Conservation (phyloP, 1,140 invertebrate genomes). For the Eufriesea mexicana region DNA sequence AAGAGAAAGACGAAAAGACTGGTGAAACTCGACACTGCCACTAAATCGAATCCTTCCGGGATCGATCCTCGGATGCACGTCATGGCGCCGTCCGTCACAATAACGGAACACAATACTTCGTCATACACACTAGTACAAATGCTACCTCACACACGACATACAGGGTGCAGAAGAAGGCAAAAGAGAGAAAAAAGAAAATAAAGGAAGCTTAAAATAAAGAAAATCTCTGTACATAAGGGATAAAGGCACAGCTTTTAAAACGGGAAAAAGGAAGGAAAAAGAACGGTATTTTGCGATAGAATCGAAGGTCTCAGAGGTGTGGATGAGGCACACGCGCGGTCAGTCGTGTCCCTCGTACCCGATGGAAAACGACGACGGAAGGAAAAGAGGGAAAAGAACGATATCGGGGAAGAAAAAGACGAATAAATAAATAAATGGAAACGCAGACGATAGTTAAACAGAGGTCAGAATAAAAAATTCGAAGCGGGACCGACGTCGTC, state of each 20-base stretch:
- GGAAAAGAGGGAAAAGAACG: background rate
- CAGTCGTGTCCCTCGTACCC: no score
- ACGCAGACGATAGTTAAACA: constrained; percentile 22
- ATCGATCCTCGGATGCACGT: constrained; percentile 17
- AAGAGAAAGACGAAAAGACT: constrained; percentile 21
- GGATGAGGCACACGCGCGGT: no score
- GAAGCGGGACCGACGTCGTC: constrained; percentile 18
- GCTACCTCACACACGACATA: constrained; percentile 81
- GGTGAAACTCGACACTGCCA: constrained; percentile 56
- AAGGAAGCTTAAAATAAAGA: no score
- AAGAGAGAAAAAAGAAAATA: constrained; percentile 11
- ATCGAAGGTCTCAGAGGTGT: constrained; percentile 19
- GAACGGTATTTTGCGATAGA: constrained; percentile 60
- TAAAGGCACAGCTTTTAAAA: constrained; percentile 42
- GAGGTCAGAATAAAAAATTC: constrained; percentile 38
- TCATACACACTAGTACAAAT: constrained; percentile 79
- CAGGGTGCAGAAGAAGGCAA: constrained; percentile 77
- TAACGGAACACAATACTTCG: constrained; percentile 72
- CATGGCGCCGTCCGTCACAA: constrained; percentile 36
- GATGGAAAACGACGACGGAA: constrained; percentile 5
- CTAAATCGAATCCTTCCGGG: constrained; percentile 33
- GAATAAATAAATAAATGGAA: background rate
- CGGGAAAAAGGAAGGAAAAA: background rate
- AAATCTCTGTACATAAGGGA: constrained; percentile 67
- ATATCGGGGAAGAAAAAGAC: background rate